phyloP scores from a whole-genome alignment of 2,113 vertebrate genomes.

The Ariopsis seemanni region DNA sequence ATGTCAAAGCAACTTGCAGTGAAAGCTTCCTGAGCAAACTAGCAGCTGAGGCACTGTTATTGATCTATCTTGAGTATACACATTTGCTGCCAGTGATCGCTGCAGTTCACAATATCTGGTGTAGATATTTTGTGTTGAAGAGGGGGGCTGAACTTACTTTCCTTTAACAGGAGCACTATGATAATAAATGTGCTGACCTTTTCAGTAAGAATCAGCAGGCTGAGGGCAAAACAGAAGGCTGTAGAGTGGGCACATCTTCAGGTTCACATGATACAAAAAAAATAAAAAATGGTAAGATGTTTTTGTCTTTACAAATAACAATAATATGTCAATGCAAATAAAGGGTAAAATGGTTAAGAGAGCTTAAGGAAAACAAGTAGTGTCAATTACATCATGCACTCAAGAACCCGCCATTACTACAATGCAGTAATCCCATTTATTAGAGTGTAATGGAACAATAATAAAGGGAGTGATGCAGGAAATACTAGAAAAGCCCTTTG shows the following conservation, averaged over 20 bases:
- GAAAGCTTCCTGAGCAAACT: background rate
- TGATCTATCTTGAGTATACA: background rate
- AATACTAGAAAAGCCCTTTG: background rate
- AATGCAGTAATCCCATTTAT: conserved; percentile 1
- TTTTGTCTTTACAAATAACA: background rate
- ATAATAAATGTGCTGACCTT: background rate
- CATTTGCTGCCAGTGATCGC: background rate
- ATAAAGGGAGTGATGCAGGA: conserved; percentile 7
- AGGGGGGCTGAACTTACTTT: background rate
- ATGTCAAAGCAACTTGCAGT: background rate
- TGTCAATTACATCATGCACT: conserved; percentile 2
- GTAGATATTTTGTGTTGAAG: background rate
- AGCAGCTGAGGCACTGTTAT: background rate
- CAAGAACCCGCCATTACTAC: background rate
- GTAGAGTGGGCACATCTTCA: background rate
- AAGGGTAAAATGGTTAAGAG: conserved; percentile 3
- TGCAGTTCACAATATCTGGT: background rate
- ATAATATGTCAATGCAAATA: conserved; percentile 7
- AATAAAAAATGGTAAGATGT: background rate
- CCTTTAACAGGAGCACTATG: background rate
- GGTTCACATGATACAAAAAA: background rate
- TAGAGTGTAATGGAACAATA: conserved; percentile 18
- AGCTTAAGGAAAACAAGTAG: conserved; percentile 1
- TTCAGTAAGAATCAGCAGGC: background rate
- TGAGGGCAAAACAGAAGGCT: background rate